Conservation (phyloP, 1,140 invertebrate species). For the Drosophila nannoptera region DNA sequence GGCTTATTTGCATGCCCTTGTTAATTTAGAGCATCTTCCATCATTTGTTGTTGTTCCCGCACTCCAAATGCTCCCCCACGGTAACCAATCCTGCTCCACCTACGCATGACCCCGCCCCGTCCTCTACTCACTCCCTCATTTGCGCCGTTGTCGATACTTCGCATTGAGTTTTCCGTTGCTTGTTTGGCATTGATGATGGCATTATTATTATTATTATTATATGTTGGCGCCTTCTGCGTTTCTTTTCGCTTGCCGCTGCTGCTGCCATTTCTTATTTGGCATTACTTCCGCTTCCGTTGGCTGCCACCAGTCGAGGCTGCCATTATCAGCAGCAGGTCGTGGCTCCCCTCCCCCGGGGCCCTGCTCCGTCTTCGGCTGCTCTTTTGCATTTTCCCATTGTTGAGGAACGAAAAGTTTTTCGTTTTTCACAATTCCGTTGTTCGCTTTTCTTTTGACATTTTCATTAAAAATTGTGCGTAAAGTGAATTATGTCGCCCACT, state of each 20-base stretch:
- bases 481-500: constrained; percentile 65
- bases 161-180: constrained; percentile 45
- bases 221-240: constrained; percentile 65
- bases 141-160: constrained; percentile 56
- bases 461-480: constrained; percentile 55
- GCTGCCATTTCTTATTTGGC: constrained; percentile 47
- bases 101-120: not conserved
- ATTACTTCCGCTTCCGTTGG: constrained; percentile 73
- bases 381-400: constrained; percentile 40
- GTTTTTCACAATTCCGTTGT: constrained; percentile 49
- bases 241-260: constrained; percentile 30
- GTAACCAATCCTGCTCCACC: not conserved
- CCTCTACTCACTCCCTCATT: constrained; percentile 21
- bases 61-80: not conserved
- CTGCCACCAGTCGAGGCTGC: constrained; percentile 30
- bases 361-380: constrained; percentile 9
- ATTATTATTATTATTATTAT: constrained; percentile 76
- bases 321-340: constrained; percentile 31
- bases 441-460: constrained; percentile 53
- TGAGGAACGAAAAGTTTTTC: constrained; percentile 39
- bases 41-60: constrained; percentile 61
- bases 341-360: not conserved
- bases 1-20: constrained; percentile 68
- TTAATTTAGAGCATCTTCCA: constrained; percentile 77
- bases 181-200: constrained; percentile 63